Evolutionary conservation across 2,797 vertebrate species (phyloP).

Genomic region (Etheostoma nigrum): DNA sequence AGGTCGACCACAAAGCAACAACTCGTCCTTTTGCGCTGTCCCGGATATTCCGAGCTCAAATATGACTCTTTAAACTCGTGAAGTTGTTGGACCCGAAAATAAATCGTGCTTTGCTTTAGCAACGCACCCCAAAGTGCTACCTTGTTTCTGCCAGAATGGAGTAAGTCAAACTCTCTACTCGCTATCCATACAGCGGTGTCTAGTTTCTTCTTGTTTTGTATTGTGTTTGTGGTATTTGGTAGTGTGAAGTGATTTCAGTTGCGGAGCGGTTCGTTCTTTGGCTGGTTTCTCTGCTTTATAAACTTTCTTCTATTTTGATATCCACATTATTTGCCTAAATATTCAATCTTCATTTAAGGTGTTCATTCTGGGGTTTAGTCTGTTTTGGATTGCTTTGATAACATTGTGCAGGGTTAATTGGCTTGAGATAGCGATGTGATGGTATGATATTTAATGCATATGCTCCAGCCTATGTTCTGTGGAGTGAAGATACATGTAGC

Average conservation of each 20-base stretch:
- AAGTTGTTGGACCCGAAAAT: conserved; percentile 68
- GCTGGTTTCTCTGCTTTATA: background rate
- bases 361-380: background rate
- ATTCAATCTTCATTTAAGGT: background rate
- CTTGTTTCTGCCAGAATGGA: conserved; percentile 87
- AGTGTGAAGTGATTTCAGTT: background rate
- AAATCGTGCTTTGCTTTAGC: conserved; percentile 87
- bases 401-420: background rate
- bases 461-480: background rate
- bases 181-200: conserved; percentile 13
- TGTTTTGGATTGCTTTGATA: background rate
- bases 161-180: conserved; percentile 80
- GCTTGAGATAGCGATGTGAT: background rate
- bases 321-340: background rate
- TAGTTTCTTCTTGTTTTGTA: conserved; percentile 31
- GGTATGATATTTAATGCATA: background rate
- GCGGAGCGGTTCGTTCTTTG: background rate
- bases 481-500: background rate
- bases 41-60: conserved; percentile 77
- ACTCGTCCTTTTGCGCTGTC: conserved; percentile 58
- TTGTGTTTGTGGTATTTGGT: background rate
- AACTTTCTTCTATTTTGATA: background rate
- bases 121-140: conserved; percentile 85
- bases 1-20: conserved; percentile 85
- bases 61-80: conserved; percentile 84